Evolutionary conservation across 1,140 invertebrate species (phyloP), one percentile per base, ranked within the genome.

Genomic region (Stegodyphus dumicola): DNA sequence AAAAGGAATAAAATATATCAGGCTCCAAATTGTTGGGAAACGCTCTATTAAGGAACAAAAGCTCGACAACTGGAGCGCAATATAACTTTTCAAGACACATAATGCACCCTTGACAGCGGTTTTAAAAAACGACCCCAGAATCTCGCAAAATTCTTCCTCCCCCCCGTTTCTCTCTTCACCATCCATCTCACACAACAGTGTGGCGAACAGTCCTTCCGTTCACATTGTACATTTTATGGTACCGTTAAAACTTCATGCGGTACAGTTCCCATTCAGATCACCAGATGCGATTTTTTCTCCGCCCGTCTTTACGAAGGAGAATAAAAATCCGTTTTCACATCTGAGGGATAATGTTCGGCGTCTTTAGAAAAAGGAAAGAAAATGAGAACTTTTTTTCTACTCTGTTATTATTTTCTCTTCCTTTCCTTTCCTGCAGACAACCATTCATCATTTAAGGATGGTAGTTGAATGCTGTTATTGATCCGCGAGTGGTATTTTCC

Each of bases 261-360:
- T 33, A 33, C 33, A 33, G 33, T 33, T 33, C 1, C 33, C 33
- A 33, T 33, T 33, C 33, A 33, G 33, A 56, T 65, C 53, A 60
- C 53, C 53, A 76, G 17, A 76, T 18, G 49, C 33, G 9, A 51
- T 73, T 51, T 10, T 73, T 73, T 13, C 48, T 73, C 15, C 15
- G 11, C 17, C 15, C 11, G 49, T 60, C 56, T 60, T 77, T 65
- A 18, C 52, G 52, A 17, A 77, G 48, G 17, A 67, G 64, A 77
- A 77, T 77, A 56, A 77, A 77, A 77, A 77, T 77, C 64, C 76
- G 66, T 77, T 77, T 77, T 77, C 76, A 77, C 76, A 77, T 77
- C 52, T 65, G 48, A 33, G 48, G 76, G 76, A 77, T 77, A 77
- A 77, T 77, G 76, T 77, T 77, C 76, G 76, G 64, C 64, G 64